These are phyloP conservation scores for Rotaria macrura DNA, from an alignment of 2,888 invertebrate species.

Conservation along the genomic window DNA sequence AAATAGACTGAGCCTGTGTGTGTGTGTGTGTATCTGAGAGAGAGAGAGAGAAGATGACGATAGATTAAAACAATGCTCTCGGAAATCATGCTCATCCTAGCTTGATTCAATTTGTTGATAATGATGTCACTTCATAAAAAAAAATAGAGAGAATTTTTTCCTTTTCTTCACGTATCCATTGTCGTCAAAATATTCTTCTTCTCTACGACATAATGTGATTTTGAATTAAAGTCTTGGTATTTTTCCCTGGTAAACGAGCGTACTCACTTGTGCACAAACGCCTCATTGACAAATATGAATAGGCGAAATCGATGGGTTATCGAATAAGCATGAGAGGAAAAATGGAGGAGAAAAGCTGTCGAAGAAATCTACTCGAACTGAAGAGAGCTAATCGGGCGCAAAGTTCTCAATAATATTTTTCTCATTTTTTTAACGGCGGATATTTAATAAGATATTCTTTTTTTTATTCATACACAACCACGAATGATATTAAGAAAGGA, in stretches of 20 bases:
- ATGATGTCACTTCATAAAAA: not conserved
- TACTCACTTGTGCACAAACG: not conserved
- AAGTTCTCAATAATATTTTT: not conserved
- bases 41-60: not conserved
- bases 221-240: not conserved
- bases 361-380: not conserved
- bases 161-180: not conserved
- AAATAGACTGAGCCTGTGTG: not conserved
- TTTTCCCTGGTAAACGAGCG: not conserved
- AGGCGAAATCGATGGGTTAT: not conserved
- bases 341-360: not conserved
- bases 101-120: not conserved
- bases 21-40: too few species aligned
- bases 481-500: not conserved
- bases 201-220: not conserved
- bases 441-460: not conserved
- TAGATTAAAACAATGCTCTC: not conserved
- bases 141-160: not conserved
- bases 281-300: not conserved
- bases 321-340: not conserved
- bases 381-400: not conserved
- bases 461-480: not conserved
- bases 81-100: not conserved
- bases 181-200: not conserved
- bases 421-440: not conserved